Evolutionary conservation across 2,888 invertebrate genomes (phyloP), one percentile per base, ranked within the genome.

Genomic region (Meta bourneti): DNA sequence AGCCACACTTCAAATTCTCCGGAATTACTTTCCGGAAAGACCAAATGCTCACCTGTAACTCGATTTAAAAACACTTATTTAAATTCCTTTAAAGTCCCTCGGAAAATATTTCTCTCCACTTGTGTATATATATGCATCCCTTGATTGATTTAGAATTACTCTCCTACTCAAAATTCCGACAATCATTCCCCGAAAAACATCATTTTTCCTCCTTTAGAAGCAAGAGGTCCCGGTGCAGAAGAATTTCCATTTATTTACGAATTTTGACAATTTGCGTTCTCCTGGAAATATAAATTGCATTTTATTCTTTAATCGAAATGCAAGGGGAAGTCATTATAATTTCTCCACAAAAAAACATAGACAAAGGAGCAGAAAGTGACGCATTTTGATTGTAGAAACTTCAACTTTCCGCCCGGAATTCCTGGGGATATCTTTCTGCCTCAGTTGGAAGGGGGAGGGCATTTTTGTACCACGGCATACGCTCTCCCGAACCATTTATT

Each of bases 181-280:
- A 85, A 19, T 78, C 69, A 77, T 81, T 70, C 49, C n/a, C 19
- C n/a, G 51, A 84, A 84, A 85, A 85, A 85, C 85, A 78, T 85
- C 69, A 85, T 52, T 85, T 78, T 51, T 48, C 77, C 19, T 19
- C 19, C n/a, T 72, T 34, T 34, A 69, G 49, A 61, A n/a, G 78
- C 69, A 0, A 48, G 11, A 13, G 61, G n/a, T 49, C 70, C 16
- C 20, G 20, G 34, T 7, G 69, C 61, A 34, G 77, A 86, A 77
- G 87, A 87, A 87, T 87, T 87, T 87, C 87, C 79, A 87, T 87
- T 79, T 80, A 87, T 87, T 87, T 87, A n/a, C 72, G 72, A 80
- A 80, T 87, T 87, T 80, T 87, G 80, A 79, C 87, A 87, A 87
- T 72, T 87, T 79, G 52, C 79, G 52, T 87, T 80, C 79, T 34